A percentile compares a stretch with the other conserved stretches of the same genome.
These are phyloP conservation scores for Carettochelys insculpta DNA, from an alignment of 2,113 vertebrate species.

Conservation along the genomic window DNA sequence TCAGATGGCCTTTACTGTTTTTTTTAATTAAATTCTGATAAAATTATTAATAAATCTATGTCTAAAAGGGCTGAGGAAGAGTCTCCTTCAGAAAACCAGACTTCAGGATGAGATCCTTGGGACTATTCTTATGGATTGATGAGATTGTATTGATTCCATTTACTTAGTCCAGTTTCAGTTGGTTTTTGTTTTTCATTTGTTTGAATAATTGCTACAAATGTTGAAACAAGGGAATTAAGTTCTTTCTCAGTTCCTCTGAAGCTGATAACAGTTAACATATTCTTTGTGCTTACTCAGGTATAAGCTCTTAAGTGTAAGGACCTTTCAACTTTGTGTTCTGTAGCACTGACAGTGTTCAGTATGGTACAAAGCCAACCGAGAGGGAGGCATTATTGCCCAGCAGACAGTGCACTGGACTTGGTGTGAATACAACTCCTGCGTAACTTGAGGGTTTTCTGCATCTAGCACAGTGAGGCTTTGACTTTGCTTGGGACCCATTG, in stretches of 20 bases:
- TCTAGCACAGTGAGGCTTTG: neutral
- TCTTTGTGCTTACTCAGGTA: neutral
- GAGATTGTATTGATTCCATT: neutral
- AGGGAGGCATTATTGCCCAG: neutral
- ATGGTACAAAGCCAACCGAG: neutral
- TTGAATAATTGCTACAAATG: neutral
- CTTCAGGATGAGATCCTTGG: neutral
- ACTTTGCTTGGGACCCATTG: neutral
- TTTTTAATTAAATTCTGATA: neutral
- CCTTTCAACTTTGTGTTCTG: neutral
- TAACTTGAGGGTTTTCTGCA: too few relatives aligned
- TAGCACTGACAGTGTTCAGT: neutral
- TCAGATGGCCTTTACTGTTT: neutral
- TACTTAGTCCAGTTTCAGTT: fast-evolving
- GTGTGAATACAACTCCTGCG: too few relatives aligned
- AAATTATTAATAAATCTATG: neutral
- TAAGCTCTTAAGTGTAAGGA: neutral
- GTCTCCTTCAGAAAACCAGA: neutral
- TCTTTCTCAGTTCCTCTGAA: neutral
- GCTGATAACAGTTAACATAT: neutral
- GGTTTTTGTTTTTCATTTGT: neutral
- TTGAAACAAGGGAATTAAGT: neutral
- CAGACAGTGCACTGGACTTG: neutral
- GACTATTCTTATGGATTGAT: neutral
- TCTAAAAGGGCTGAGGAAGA: neutral